Percentiles rank a stretch among this genome's conserved stretches.
Conservation (phyloP, 2,888 invertebrate genomes). For the Lapara coniferarum region DNA sequence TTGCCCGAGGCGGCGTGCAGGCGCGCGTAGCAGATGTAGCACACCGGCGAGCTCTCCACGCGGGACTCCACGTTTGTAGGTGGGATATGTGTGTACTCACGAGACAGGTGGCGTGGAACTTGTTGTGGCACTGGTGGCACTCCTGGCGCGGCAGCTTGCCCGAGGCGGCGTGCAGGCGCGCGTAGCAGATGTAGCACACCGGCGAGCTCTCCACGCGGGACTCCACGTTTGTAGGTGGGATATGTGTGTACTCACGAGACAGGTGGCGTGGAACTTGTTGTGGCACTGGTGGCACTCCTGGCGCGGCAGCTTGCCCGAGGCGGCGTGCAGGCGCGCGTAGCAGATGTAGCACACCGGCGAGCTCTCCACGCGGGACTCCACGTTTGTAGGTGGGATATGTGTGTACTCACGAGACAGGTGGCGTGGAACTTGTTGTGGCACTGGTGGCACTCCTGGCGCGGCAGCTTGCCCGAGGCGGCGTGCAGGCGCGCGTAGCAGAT, state of each 20-base stretch:
- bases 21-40: slow-evolving; percentile 97
- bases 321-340: slow-evolving; percentile 93
- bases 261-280: slow-evolving; percentile 97
- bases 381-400: too few species aligned
- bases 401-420: slow-evolving; percentile 91
- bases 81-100: slow-evolving; percentile 80
- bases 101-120: slow-evolving; percentile 96
- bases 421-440: slow-evolving; percentile 98
- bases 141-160: slow-evolving; percentile 92
- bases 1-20: slow-evolving; percentile 92
- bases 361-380: slow-evolving; percentile 94
- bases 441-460: slow-evolving; percentile 92
- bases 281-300: slow-evolving; percentile 94
- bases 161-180: slow-evolving; percentile 91
- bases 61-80: too few species aligned
- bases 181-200: slow-evolving; percentile 98
- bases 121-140: slow-evolving; percentile 96
- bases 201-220: slow-evolving; percentile 95
- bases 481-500: slow-evolving; percentile 97
- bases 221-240: too few species aligned
- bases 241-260: slow-evolving; percentile 87
- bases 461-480: slow-evolving; percentile 91
- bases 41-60: slow-evolving; percentile 96
- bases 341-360: slow-evolving; percentile 98
- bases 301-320: slow-evolving; percentile 92